Conservation (phyloP, 2,888 invertebrate species). For the Torymus auratus region DNA sequence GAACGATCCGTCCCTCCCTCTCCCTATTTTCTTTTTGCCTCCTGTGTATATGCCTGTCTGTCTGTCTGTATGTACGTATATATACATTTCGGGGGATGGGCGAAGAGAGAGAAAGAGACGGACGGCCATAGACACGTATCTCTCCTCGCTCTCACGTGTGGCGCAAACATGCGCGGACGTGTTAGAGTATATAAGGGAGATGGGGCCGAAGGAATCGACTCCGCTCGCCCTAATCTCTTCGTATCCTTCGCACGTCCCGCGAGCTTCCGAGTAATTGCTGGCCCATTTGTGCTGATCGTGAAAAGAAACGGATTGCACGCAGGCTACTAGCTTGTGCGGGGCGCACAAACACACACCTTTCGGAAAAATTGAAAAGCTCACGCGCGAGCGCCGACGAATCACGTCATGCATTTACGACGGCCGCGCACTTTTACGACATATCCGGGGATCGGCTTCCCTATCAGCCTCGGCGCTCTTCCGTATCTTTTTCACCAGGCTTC, state of each 20-base stretch:
- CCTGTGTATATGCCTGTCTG: too few relatives aligned
- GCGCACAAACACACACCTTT: slow-evolving; percentile 38
- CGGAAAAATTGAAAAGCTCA: slow-evolving; percentile 62
- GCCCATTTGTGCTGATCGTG: slow-evolving; percentile 61
- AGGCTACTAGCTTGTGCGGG: not conserved
- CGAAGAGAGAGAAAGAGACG: too few relatives aligned
- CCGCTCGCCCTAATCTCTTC: slow-evolving; percentile 37
- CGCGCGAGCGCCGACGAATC: slow-evolving; percentile 10
- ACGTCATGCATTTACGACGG: slow-evolving; percentile 47
- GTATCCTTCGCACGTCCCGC: slow-evolving; percentile 59
- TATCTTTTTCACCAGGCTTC: not conserved
- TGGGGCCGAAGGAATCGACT: not conserved
- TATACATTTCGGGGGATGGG: not conserved
- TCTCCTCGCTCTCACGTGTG: not conserved
- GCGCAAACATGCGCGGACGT: not conserved
- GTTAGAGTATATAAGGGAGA: too few relatives aligned
- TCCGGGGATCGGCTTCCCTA: not conserved
- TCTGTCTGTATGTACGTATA: not conserved
- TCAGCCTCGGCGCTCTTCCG: too few relatives aligned
- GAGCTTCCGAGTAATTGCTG: slow-evolving; percentile 63
- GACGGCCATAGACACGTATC: too few relatives aligned
- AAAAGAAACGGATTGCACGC: slow-evolving; percentile 60
- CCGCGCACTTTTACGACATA: slow-evolving; percentile 20
- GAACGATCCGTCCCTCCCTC: slow-evolving; percentile 1
- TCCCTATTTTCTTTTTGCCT: not conserved